A percentile compares a stretch with the other conserved stretches of the same genome.
phyloP scores from a whole-genome alignment of 1,140 invertebrate species.

The Rhagoletis zephyria region DNA sequence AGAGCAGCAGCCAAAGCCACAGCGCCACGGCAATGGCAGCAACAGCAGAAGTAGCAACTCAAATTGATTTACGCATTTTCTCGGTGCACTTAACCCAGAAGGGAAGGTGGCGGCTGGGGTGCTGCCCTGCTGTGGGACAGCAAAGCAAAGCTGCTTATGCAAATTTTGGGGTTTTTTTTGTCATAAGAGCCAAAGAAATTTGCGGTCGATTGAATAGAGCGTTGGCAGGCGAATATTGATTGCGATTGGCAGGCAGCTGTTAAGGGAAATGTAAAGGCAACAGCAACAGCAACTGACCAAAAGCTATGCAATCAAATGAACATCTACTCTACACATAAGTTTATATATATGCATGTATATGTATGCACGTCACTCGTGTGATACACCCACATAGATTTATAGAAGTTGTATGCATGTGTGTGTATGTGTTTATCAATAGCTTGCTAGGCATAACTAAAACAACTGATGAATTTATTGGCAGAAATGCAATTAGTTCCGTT shows the following conservation, averaged over 20 bases:
- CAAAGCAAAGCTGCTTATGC: constrained; percentile 14
- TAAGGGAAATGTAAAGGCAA: background rate
- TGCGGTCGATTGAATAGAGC: constrained; percentile 13
- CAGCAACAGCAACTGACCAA: background rate
- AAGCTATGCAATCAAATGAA: background rate
- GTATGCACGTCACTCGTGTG: background rate
- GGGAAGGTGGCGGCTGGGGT: background rate
- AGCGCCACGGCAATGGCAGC: background rate
- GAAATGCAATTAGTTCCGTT: constrained; percentile 50
- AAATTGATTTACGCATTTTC: constrained; percentile 36
- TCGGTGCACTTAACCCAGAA: background rate
- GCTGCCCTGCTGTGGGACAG: background rate
- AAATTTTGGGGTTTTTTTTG: background rate
- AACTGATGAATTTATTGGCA: constrained; percentile 28
- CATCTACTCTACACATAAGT: background rate
- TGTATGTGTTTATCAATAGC: background rate
- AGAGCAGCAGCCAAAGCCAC: background rate
- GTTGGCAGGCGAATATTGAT: background rate
- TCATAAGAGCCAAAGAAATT: constrained; percentile 32
- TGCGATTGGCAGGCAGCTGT: constrained; percentile 27
- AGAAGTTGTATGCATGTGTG: background rate
- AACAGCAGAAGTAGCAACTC: background rate
- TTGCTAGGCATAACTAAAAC: background rate
- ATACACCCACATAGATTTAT: background rate
- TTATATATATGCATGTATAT: background rate